Base-by-base conservation (phyloP, 2,113 vertebrate species). In the Hemicordylus capensis region DNA sequence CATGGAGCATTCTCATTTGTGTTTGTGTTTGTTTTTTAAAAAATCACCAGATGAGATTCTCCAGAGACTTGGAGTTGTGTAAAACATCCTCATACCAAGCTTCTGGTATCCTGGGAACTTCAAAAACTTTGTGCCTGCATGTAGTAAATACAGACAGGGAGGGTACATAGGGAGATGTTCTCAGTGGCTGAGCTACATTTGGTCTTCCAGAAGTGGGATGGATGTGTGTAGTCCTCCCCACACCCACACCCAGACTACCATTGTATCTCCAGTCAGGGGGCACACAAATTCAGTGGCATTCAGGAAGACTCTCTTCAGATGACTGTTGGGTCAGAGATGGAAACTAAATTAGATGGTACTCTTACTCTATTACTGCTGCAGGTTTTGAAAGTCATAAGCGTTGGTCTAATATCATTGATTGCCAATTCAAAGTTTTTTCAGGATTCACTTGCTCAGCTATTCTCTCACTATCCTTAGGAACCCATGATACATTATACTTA, bases 321-420 rank as follows among this genome's bases (percentile, higher is more conserved):
- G 59, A 61, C 59, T 26, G 26, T 4, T 58, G n/a, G 8, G 17
- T 24, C 22, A 61, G 26, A 24, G 5, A 12, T 54, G 37, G 0
- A 2, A 87, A 42, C 56, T 88, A 84, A 34, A 10, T 77, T 67
- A n/a, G 12, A 51, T 90, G 73, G 75, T 77, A 73, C 82, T 89
- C 85, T 15, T n/a, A n/a, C n/a, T n/a, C n/a, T n/a, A n/a, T n/a
- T n/a, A n/a, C n/a, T n/a, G n/a, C n/a, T n/a, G n/a, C n/a, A n/a
- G n/a, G 54, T 28, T 92, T 78, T 88, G 39, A 20, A 89, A 92
- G 58, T 63, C 73, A 87, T 80, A 92, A 73, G 82, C 74, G 92
- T 94, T 78, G 91, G 0, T 87, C 84, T 93, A 88, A 90, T 88
- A 75, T 85, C 67, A 37, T 14, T 84, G 46, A 89, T 84, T 92